These are phyloP conservation scores for Nyctibius bracteatus DNA, from an alignment of 2,113 vertebrate genomes.

Conservation along the genomic window DNA sequence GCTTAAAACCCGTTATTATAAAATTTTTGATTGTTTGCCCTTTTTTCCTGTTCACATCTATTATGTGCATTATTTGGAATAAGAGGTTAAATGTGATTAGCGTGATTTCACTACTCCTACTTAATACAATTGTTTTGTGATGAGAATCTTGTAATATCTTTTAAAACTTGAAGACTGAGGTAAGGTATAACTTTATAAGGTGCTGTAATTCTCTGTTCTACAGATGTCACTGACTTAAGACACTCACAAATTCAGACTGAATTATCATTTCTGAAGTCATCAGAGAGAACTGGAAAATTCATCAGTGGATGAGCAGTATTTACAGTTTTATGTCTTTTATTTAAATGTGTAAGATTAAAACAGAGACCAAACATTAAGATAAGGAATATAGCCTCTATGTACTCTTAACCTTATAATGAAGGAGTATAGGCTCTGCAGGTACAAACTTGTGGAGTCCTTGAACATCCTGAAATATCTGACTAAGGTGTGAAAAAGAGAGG, in stretches of 20 bases:
- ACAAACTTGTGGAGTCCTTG: neutral
- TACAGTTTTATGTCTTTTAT: neutral
- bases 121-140: neutral
- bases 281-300: neutral
- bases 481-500: neutral
- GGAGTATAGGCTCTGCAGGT: neutral
- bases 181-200: neutral
- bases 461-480: neutral
- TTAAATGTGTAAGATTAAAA: neutral
- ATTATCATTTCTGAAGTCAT: neutral
- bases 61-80: neutral
- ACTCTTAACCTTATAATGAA: neutral
- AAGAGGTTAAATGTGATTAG: constrained; percentile 16
- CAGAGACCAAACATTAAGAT: neutral
- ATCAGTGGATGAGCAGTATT: neutral
- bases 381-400: neutral
- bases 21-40: constrained; percentile 1
- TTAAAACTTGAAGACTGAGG: neutral
- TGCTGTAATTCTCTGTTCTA: neutral
- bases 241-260: neutral
- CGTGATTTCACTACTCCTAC: neutral
- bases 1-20: neutral
- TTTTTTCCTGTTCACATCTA: neutral
- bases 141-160: neutral
- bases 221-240: neutral